Evolutionary conservation across 64 coral and sea anemone species (phyloP), one percentile per base, ranked within the genome.

Genomic region (Catalaphyllia jardinei): DNA sequence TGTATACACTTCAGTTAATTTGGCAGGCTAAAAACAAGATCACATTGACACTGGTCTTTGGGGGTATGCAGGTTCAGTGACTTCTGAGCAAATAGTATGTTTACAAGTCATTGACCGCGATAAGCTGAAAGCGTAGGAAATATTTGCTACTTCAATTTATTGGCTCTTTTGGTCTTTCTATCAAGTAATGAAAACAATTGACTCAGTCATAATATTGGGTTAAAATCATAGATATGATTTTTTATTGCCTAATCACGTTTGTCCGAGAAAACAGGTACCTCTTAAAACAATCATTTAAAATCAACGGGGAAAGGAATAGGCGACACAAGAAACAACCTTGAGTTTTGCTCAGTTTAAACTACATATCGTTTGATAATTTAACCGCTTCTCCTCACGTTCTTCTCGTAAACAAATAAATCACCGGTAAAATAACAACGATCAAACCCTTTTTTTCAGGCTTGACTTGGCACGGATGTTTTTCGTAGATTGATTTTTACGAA

Each of bases 201-300:
- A 65, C 71, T 50, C 5, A 50, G 31, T 50, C 10, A 71, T 8
- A 85, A 71, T 85, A 85, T 69, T 69, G 31, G 49, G 24, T 15
- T 3, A 67, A 24, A 67, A 16, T 24, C 80, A 42, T 22, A 19
- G 38, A 42, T 42, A 24, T 67, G 22, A 42, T 46, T 67, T 67
- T 31, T 63, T 31, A 71, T 25, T 85, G 81, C 63, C 33, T 71
- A 85, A 69, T 85, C 38, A 67, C 69, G 63, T 85, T 85, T 85
- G 60, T 71, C 35, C 4, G 62, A 39, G 38, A 39, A 85, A 84
- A 71, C 63, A 71, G 62, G 63, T 85, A 39, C 8, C 42, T 71
- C 12, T 49, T 35, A 25, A 85, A 67, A 85, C 42, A 85, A 42
- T 71, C 19, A 71, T 51, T 51, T 8, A 71, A 11, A 85, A 2